Percentiles rank a stretch among this genome's conserved stretches.
phyloP scores from a whole-genome alignment of 2,113 vertebrate species.

The Callospermophilus lateralis region DNA sequence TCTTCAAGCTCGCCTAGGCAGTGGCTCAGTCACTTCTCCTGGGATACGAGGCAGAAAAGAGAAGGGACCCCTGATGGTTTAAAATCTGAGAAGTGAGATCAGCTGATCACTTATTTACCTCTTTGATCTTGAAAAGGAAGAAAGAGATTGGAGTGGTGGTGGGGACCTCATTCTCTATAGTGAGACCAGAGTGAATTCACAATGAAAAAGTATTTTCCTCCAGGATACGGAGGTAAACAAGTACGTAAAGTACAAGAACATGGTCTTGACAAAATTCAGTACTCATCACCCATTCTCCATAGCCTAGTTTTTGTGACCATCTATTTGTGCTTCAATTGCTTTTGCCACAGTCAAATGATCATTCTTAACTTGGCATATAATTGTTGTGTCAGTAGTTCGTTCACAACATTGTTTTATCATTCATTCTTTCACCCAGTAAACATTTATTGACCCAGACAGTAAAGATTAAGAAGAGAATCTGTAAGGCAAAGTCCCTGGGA shows the following conservation, averaged over 20 bases:
- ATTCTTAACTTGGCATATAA: constrained; percentile 14
- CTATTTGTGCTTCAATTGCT: not conserved
- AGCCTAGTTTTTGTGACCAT: not conserved
- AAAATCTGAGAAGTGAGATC: not conserved
- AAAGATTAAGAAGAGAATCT: constrained; percentile 1
- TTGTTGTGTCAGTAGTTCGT: not conserved
- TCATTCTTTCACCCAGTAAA: constrained; percentile 38
- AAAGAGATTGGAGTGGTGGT: too few species aligned
- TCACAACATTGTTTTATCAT: not conserved
- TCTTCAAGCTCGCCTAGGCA: not conserved
- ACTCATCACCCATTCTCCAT: not conserved
- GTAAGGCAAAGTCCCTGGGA: not conserved
- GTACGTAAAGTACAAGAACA: not conserved
- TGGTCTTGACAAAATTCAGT: not conserved
- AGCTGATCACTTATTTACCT: not conserved
- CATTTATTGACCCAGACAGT: not conserved
- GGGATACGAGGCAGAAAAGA: constrained; percentile 4
- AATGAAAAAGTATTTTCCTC: constrained; percentile 29
- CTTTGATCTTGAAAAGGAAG: not conserved
- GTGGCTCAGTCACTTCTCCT: not conserved
- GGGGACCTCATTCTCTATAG: not conserved
- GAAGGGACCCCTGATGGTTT: not conserved
- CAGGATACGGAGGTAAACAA: not conserved
- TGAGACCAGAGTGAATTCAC: not conserved
- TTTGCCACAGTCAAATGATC: not conserved